These are phyloP conservation scores for Albula goreensis DNA, from an alignment of 2,113 vertebrate genomes.

Conservation along the genomic window DNA sequence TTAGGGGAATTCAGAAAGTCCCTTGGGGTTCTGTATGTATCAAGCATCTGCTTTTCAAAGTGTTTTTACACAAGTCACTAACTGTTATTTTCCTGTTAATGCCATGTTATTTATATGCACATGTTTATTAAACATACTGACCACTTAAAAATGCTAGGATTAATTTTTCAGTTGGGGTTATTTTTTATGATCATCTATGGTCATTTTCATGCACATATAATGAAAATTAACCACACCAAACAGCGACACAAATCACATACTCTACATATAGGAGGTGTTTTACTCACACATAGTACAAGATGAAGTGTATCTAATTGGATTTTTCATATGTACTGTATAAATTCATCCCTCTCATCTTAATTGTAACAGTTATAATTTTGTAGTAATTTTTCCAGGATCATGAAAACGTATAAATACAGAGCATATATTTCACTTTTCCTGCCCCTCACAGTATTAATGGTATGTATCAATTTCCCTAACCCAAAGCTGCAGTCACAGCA, in stretches of 20 bases:
- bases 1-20: neutral
- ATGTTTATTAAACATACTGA: constrained; percentile 17
- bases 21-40: neutral
- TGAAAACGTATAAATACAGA: too few species aligned
- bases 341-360: too few species aligned
- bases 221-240: constrained; percentile 7
- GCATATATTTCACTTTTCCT: too few species aligned
- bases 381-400: too few species aligned
- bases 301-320: neutral
- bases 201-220: constrained; percentile 1
- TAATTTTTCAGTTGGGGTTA: neutral
- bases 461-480: too few species aligned
- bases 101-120: constrained; percentile 25
- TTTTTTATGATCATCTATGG: neutral
- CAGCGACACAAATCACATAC: neutral
- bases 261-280: neutral
- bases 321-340: too few species aligned
- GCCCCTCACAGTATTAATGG: too few species aligned
- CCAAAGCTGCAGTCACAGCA: too few species aligned
- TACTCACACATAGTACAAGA: neutral
- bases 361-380: too few species aligned
- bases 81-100: constrained; percentile 6
- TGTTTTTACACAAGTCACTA: neutral
- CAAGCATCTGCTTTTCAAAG: constrained; percentile 8
- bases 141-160: neutral